These are phyloP conservation scores for Acronicta alni DNA, from an alignment of 2,888 invertebrate genomes.

Conservation along the genomic window DNA sequence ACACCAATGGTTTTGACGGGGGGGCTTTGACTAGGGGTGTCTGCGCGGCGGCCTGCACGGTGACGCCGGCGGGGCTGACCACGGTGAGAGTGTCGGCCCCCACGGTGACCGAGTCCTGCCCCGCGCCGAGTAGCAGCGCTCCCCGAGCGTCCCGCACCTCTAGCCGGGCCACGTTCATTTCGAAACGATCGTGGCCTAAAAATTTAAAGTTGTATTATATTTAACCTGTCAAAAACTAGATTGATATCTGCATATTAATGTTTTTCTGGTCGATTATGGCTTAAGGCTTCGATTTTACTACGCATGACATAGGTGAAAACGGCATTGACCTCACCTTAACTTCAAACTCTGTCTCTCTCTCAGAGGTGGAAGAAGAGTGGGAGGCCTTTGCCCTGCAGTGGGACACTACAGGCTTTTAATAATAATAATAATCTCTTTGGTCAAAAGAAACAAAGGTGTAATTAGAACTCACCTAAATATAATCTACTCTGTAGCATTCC, in stretches of 20 bases:
- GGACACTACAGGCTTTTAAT: no score
- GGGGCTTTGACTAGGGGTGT: slow-evolving; percentile 95
- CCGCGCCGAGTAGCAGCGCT: slow-evolving; percentile 93
- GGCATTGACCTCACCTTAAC: no score
- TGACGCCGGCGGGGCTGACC: slow-evolving; percentile 95
- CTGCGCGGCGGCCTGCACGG: slow-evolving; percentile 95
- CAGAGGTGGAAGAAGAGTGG: no score
- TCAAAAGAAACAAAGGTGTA: slow-evolving; percentile 15
- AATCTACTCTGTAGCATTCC: slow-evolving; percentile 93
- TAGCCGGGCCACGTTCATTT: slow-evolving; percentile 93
- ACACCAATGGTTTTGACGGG: slow-evolving; percentile 95
- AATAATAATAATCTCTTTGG: neutral
- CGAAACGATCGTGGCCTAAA: slow-evolving; percentile 94
- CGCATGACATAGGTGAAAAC: no score
- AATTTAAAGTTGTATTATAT: slow-evolving; percentile 9
- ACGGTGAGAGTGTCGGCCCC: slow-evolving; percentile 95
- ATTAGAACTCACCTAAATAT: slow-evolving; percentile 90
- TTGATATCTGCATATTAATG: no score
- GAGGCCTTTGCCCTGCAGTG: neutral
- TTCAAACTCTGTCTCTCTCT: no score
- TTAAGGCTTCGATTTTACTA: no score
- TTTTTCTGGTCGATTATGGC: no score
- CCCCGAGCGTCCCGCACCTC: slow-evolving; percentile 95
- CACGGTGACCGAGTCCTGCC: slow-evolving; percentile 93
- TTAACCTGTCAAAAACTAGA: slow-evolving; percentile 9